These are phyloP conservation scores for Phalangium opilio DNA, from an alignment of 2,888 invertebrate species.

Conservation along the genomic window DNA sequence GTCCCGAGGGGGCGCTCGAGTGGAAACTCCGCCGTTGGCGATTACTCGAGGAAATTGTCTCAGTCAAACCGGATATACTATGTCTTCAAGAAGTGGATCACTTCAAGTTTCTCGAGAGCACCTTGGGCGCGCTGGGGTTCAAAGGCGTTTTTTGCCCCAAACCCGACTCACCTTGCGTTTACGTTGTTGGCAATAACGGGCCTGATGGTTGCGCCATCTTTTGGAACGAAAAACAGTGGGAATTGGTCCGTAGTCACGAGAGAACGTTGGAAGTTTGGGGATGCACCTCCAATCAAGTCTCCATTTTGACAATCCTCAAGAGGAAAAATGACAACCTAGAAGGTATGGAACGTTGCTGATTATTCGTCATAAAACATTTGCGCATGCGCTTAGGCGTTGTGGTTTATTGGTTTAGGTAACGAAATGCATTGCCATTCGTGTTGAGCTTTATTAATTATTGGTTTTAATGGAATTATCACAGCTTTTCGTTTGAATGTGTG, in stretches of 20 bases:
- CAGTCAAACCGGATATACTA: conserved; percentile 50
- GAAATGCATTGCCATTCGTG: too few species aligned
- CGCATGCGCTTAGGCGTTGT: too few species aligned
- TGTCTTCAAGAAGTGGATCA: conserved; percentile 48
- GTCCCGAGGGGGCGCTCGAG: conserved; percentile 50
- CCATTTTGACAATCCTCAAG: conserved; percentile 5
- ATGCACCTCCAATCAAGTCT: conserved; percentile 53
- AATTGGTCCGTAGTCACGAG: conserved; percentile 41
- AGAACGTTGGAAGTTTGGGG: conserved; percentile 52
- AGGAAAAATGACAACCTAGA: too few species aligned
- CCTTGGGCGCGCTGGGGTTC: conserved; percentile 47
- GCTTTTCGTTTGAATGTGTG: too few species aligned
- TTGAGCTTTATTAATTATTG: too few species aligned
- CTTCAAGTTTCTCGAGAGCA: conserved; percentile 47
- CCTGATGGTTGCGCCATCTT: conserved; percentile 66
- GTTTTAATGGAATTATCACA: too few species aligned
- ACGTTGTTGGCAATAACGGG: conserved; percentile 52
- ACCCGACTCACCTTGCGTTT: conserved; percentile 59
- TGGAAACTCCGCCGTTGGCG: conserved; percentile 50
- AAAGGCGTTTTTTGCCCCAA: conserved; percentile 54
- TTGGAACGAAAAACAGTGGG: conserved; percentile 46
- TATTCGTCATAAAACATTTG: too few species aligned
- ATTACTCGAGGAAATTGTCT: conserved; percentile 52
- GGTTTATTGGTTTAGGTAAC: too few species aligned
- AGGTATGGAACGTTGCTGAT: too few species aligned